Base-by-base conservation (phyloP, 2,888 invertebrate genomes). In the Drosophila merina region DNA sequence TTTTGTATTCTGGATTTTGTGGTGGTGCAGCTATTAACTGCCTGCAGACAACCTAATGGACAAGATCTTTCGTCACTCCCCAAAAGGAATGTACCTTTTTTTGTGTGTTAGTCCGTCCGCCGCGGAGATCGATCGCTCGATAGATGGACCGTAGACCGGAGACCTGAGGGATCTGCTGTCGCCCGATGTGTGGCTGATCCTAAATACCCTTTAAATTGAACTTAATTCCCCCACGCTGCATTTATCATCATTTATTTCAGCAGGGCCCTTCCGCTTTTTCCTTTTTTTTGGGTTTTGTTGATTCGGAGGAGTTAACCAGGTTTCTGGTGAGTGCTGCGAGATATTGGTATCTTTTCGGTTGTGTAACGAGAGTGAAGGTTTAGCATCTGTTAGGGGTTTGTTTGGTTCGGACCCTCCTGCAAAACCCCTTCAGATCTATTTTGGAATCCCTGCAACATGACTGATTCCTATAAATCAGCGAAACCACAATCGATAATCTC, bases 51-150 rank as follows among this genome's bases (percentile, higher is more conserved):
- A 82, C 76, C 86, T 85, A 85, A 85, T 85, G 87, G 85, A 87
- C 86, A 83, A 75, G 83, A 85, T 87, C 85, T 85, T 85, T 85
- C 85, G 85, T 85, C 85, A 85, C 85, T 85, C 86, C 87, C 87
- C 69, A 33, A 74, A 76, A 66, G 72, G 68, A 72, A 73, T 66
- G 56, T 67, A 74, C 78, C 80, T 74, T 72, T 74, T 72, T 76
- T 70, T 69, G 58, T 56, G 40, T 60, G n/a, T 28, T 42, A 44
- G 45, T 38, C 51, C 25, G 45, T 38, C 51, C 25, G 55, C 49
- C 51, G 26, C 48, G 51, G n/a, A 59, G 56, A 64, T 68, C 54
- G 57, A 64, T 68, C 51, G 57, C 64, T 68, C 54, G 64, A 60
- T 63, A 38, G 74, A 70, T 57, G 45, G 38, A 49, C 12, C n/a